A percentile compares a stretch with the other conserved stretches of the same genome.
These are phyloP conservation scores for Achatina immaculata DNA, from an alignment of 1,140 invertebrate species.

Conservation along the genomic window DNA sequence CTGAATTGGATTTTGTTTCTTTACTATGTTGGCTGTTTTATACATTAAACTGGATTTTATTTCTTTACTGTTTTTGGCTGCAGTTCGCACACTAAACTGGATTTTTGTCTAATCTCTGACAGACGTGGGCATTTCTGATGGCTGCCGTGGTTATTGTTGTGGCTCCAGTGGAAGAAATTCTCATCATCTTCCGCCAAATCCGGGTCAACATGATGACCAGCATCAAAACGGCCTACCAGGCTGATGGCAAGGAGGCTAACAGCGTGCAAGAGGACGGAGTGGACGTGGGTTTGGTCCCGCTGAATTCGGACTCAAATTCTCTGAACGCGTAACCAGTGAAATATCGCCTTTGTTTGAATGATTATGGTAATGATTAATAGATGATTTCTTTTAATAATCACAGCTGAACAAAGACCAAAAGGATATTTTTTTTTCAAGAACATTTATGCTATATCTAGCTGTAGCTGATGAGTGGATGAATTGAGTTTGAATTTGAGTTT, in stretches of 20 bases:
- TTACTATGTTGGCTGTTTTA: too few species aligned
- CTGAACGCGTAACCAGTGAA: too few species aligned
- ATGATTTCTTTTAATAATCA: background rate
- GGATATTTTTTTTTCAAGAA: background rate
- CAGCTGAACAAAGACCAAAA: background rate
- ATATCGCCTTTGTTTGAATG: background rate
- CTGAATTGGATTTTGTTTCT: too few species aligned
- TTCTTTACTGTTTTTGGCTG: too few species aligned
- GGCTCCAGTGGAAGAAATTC: conserved; percentile 53
- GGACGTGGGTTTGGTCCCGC: background rate
- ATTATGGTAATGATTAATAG: background rate
- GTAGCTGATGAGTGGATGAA: background rate
- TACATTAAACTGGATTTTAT: too few species aligned
- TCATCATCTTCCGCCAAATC: conserved; percentile 44
- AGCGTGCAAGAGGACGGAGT: conserved; percentile 1
- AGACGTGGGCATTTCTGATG: conserved; percentile 51
- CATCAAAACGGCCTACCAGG: background rate
- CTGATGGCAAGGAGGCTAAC: background rate
- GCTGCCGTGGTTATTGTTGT: conserved; percentile 52
- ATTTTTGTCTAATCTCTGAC: too few species aligned
- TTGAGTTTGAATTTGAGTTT: background rate
- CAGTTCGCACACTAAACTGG: too few species aligned
- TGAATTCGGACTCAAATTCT: background rate
- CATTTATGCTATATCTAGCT: background rate
- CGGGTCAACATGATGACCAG: conserved; percentile 40